Base-by-base conservation (phyloP, 23 tunicate genomes). In the Trididemnum clinides region DNA sequence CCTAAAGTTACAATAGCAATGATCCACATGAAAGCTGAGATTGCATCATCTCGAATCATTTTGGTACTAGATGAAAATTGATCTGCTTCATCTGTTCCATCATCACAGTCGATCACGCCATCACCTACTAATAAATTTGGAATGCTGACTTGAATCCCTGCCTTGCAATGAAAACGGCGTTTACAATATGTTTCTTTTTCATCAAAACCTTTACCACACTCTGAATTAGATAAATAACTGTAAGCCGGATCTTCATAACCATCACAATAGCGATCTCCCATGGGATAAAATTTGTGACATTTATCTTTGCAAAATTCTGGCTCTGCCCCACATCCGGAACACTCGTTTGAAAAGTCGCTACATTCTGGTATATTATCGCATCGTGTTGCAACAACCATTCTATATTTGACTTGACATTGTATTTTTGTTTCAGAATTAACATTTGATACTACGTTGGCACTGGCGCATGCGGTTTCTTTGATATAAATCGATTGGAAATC, bases 11-110 rank as follows among this genome's bases (percentile, higher is more conserved):
- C 71, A 12, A 54, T 21, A 1, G 95, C 89, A 78, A 89, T 84
- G 1, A 89, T 57, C 89, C 95, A 89, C 21, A 89, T 4, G 83
- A 70, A 50, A 0, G 20, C 33, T 50, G 78, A 26, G 22, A 89
- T 28, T 28, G 78, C 33, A 1, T 33, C n/a, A 58, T 54, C 78
- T 21, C 81, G 31, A 20, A 89, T 84, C 85, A 89, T 51, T 50
- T 89, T 80, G 20, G 51, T 44, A 6, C 85, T 64, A 1, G 95
- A 89, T 0, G 95, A 89, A 51, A 89, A 64, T 2, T 21, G 39
- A 12, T 72, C 71, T 2, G 86, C 80, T 85, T 90, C 95, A 33
- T 90, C 95, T 0, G 62, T 71, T 7, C 89, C 90, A 51, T 72
- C 86, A 25, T 26, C 64, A 38, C 95, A 90, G 37, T 90, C 90